A percentile compares a stretch with the other conserved stretches of the same genome.
phyloP scores from a whole-genome alignment of 2,888 invertebrate species.

The Sarcophaga subvicina region DNA sequence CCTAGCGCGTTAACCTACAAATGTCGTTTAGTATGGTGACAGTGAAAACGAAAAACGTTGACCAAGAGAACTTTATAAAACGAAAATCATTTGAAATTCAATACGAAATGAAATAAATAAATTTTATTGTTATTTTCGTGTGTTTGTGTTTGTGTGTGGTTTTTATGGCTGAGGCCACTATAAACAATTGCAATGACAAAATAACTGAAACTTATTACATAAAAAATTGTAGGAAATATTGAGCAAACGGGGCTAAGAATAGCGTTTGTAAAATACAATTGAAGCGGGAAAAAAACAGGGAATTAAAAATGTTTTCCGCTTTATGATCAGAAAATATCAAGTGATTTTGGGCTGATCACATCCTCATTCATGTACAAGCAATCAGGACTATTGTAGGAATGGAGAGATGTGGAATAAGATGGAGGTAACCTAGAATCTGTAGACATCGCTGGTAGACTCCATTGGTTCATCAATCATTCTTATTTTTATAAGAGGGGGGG shows the following conservation, averaged over 20 bases:
- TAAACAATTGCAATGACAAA: slow-evolving; percentile 55
- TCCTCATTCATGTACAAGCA: no score
- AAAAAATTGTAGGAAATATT: neutral
- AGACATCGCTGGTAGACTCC: no score
- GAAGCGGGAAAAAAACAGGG: neutral
- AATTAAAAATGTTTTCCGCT: neutral
- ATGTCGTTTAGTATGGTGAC: slow-evolving; percentile 50
- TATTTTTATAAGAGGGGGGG: no score
- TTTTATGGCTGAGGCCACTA: slow-evolving; percentile 19
- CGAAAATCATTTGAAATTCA: slow-evolving; percentile 57
- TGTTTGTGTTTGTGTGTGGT: no score
- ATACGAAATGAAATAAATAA: slow-evolving; percentile 16
- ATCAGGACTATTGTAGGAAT: no score
- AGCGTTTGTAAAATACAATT: neutral
- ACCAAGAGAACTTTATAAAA: slow-evolving; percentile 42
- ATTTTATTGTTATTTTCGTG: neutral
- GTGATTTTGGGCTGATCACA: no score
- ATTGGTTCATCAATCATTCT: no score
- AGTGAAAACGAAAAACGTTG: slow-evolving; percentile 44
- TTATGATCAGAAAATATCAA: neutral
- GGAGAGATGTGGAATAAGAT: no score
- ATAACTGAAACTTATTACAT: neutral
- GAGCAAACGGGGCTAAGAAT: neutral
- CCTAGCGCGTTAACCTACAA: slow-evolving; percentile 63
- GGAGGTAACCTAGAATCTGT: no score